Conservation (phyloP, 2,113 vertebrate species). For the Climacteris rufus region DNA sequence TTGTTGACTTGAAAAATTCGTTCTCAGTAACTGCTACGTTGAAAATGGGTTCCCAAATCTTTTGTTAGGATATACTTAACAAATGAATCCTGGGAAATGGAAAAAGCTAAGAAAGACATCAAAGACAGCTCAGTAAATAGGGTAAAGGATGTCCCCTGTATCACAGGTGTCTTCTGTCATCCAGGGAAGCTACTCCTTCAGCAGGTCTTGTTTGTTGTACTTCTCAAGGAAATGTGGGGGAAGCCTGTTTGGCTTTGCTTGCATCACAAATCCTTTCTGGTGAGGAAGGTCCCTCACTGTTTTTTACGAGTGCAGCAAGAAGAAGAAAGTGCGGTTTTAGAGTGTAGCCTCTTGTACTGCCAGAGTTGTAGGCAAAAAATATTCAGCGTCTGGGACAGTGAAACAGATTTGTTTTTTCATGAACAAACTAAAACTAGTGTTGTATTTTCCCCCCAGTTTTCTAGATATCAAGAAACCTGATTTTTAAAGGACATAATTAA, state of each 20-base stretch:
- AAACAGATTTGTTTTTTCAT: background rate
- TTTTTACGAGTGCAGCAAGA: background rate
- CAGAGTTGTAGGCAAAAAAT: background rate
- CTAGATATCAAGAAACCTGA: background rate
- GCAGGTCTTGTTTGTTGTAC: background rate
- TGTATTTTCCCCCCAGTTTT: background rate
- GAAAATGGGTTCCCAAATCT: background rate
- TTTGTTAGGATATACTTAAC: background rate
- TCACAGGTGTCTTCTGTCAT: background rate
- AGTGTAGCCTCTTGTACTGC: background rate
- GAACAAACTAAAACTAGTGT: background rate
- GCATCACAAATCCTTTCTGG: background rate
- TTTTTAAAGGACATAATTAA: background rate
- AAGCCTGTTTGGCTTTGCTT: background rate
- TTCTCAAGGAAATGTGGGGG: background rate
- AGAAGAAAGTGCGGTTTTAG: background rate
- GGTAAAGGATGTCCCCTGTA: background rate
- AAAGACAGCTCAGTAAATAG: background rate
- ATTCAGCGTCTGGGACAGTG: background rate
- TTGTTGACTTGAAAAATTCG: background rate
- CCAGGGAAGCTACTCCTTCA: background rate
- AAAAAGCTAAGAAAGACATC: background rate
- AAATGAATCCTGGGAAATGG: background rate
- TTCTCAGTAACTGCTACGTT: background rate
- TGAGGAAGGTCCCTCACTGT: background rate